A percentile compares a stretch with the other conserved stretches of the same genome.
phyloP scores from a whole-genome alignment of 2,797 vertebrate genomes.

The Propithecus deckenii region DNA sequence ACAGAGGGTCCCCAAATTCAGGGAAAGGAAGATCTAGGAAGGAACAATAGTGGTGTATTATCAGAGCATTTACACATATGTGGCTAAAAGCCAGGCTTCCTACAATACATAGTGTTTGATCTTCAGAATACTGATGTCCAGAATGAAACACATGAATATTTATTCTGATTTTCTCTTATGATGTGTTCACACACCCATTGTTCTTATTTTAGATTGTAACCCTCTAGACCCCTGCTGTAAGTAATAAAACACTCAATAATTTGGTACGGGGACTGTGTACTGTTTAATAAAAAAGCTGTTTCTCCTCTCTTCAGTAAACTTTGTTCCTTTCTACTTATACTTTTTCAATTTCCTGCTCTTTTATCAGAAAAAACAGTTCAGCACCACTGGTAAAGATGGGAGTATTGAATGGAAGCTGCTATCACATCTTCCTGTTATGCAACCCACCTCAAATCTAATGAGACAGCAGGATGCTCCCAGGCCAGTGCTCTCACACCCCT shows the following conservation, averaged over 20 bases:
- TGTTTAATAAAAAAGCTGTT: constrained; percentile 28
- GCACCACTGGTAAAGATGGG: not conserved
- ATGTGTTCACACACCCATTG: not conserved
- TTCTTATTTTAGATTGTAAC: constrained; percentile 7
- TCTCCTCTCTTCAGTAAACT: constrained; percentile 14
- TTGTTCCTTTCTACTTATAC: not conserved
- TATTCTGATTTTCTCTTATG: not conserved
- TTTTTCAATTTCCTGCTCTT: constrained; percentile 31
- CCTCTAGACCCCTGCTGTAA: not conserved
- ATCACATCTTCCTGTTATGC: not conserved
- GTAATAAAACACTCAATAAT: not conserved
- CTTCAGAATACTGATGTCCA: constrained; percentile 30
- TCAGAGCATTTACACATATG: not conserved
- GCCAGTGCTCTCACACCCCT: not conserved
- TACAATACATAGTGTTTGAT: not conserved
- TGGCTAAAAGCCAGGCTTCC: not conserved
- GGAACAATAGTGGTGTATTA: not conserved
- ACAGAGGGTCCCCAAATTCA: not conserved
- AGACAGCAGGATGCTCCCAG: not conserved
- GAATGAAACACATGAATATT: constrained; percentile 26
- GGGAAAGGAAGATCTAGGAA: not conserved
- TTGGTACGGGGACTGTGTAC: not conserved
- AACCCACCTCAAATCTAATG: not conserved
- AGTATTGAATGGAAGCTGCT: not conserved
- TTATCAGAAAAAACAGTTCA: not conserved